Evolutionary conservation across 2,888 invertebrate genomes (phyloP), one percentile per base, ranked within the genome.

Genomic region (Epistrophe eligans): DNA sequence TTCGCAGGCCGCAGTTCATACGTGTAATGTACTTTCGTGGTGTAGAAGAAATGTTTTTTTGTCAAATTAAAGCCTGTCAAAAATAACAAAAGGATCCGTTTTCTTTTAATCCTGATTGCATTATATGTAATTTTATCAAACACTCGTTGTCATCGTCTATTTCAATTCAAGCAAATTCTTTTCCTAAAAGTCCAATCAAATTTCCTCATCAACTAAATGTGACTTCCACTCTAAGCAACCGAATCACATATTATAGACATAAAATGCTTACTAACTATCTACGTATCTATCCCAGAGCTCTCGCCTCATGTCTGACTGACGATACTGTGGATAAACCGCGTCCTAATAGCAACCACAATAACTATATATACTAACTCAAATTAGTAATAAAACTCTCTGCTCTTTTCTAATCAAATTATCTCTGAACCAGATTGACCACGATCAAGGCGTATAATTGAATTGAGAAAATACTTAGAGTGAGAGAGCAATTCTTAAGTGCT

Each of bases 381-480:
- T 85, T 73, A 55, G 73, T 64, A 35, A 70, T 82, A 85, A 85
- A 81, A 55, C 70, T n/a, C n/a, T n/a, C n/a, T 52, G 77, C 50
- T 64, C 43, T 64, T 43, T n/a, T 19, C 70, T 67, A 64, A 70
- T 81, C 43, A 64, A 77, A 77, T 84, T 70, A 85, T 82, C 73
- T 71, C 66, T 50, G 70, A 24, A 82, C 82, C 73, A 77, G 50
- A 85, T 85, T 81, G 64, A 70, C 77, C 67, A 82, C 62, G 62
- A 62, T 57, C 62, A 19, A 57, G 40, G 62, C 40, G 62, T 85
- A n/a, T n/a, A 85, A 85, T 81, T 85, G 84, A 84, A 81, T 84
- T 55, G 19, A 67, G 60, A 67, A 9, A 8, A 38, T 43, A 52
- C 66, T 79, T 64, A 71, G 35, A 45, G 40, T 24, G 55, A 40